A percentile compares a stretch with the other conserved stretches of the same genome.
phyloP scores from a whole-genome alignment of 2,113 vertebrate genomes.

The Siniperca knerii region DNA sequence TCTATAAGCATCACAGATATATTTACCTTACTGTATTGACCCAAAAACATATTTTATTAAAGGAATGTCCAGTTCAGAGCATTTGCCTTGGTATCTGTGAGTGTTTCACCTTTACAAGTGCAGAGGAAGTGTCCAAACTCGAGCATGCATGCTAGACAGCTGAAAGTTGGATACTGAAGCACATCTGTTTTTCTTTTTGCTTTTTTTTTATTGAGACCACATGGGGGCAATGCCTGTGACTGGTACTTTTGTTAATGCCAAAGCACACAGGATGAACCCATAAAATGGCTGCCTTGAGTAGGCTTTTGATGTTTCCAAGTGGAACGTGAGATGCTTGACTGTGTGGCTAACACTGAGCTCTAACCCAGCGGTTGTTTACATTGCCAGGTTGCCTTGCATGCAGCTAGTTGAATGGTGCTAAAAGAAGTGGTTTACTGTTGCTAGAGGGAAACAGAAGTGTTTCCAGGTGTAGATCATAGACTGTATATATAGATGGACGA shows the following conservation, averaged over 20 bases:
- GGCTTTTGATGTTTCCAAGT: slow-evolving; percentile 73
- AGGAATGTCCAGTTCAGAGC: not conserved
- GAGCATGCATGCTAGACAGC: slow-evolving; percentile 68
- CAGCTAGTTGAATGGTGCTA: slow-evolving; percentile 58
- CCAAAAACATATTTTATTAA: not conserved
- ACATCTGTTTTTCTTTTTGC: slow-evolving; percentile 61
- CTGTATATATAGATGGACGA: too few species aligned
- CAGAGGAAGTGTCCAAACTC: slow-evolving; percentile 37
- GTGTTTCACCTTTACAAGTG: slow-evolving; percentile 31
- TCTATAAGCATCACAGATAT: not conserved
- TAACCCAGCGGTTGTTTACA: slow-evolving; percentile 68
- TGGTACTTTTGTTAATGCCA: slow-evolving; percentile 69
- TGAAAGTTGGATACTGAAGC: slow-evolving; percentile 60
- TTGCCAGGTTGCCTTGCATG: slow-evolving; percentile 70
- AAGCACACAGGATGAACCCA: slow-evolving; percentile 75
- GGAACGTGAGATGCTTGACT: slow-evolving; percentile 72
- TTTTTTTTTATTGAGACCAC: slow-evolving; percentile 67
- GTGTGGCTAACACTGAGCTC: slow-evolving; percentile 72
- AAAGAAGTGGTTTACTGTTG: slow-evolving; percentile 62
- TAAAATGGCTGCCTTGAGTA: slow-evolving; percentile 74
- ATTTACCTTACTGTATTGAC: not conserved
- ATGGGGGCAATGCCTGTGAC: slow-evolving; percentile 65
- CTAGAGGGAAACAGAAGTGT: slow-evolving; percentile 48
- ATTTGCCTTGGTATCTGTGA: not conserved
- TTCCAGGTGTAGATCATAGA: slow-evolving; percentile 60